A percentile compares a stretch with the other conserved stretches of the same genome.
Evolutionary conservation across 2,888 invertebrate genomes (phyloP).

Genomic region (Sarcophaga rosellei): DNA sequence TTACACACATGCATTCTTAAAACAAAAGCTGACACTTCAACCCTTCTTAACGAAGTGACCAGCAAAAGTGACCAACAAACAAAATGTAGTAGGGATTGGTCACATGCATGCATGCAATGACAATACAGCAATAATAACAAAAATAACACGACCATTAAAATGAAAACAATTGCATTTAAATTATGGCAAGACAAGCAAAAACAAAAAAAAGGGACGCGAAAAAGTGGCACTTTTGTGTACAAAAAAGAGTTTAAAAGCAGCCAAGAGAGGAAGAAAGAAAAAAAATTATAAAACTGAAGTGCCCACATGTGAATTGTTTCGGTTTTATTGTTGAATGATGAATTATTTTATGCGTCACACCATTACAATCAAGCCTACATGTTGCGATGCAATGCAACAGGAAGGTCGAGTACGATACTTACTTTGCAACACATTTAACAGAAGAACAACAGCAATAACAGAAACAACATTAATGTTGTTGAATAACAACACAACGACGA

Average conservation of each 20-base stretch:
- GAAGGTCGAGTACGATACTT: not conserved
- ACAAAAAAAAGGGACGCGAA: conserved; percentile 3
- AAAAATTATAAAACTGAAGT: conserved; percentile 22
- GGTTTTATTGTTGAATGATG: conserved; percentile 39
- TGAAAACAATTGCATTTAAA: conserved; percentile 25
- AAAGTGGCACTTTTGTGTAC: not conserved
- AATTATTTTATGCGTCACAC: conserved; percentile 60
- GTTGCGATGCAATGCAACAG: conserved; percentile 10
- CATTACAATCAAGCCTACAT: conserved; percentile 32
- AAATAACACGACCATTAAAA: conserved; percentile 6
- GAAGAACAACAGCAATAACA: conserved; percentile 16
- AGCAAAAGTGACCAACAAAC: not conserved
- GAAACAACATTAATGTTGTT: not conserved
- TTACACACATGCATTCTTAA: not conserved
- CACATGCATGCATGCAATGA: conserved; percentile 4
- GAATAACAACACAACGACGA: not conserved
- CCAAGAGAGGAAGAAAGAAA: not conserved
- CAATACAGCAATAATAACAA: conserved; percentile 13
- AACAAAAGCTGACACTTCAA: conserved; percentile 12
- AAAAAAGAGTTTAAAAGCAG: not conserved
- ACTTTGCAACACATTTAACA: conserved; percentile 1
- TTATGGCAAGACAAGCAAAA: not conserved
- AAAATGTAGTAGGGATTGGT: not conserved
- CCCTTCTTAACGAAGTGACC: conserved; percentile 20
- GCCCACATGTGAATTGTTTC: conserved; percentile 55